A percentile compares a stretch with the other conserved stretches of the same genome.
Evolutionary conservation across 92 coral and sea anemone genomes (phyloP).

Genomic region (Porites cylindrica): DNA sequence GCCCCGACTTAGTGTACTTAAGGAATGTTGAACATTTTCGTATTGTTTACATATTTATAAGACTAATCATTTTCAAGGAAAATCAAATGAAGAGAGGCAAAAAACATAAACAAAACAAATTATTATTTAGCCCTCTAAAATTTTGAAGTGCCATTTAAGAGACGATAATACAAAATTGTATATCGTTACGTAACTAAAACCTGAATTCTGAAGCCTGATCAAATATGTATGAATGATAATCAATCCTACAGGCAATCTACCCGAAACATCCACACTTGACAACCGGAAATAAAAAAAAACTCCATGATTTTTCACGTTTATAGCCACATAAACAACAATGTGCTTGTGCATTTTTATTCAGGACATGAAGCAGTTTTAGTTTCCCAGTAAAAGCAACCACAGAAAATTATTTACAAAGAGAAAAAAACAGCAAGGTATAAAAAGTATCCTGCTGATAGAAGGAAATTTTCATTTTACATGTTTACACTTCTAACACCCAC

Average conservation of each 20-base stretch:
- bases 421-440: neutral
- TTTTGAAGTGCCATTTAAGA: neutral
- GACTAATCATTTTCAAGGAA: no score
- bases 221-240: conserved; percentile 32
- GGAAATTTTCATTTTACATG: conserved; percentile 38
- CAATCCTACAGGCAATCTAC: conserved; percentile 5
- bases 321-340: neutral
- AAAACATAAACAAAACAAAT: no score
- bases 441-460: conserved; percentile 28
- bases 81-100: no score
- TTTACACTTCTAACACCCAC: conserved; percentile 1
- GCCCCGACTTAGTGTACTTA: neutral
- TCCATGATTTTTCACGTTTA: neutral
- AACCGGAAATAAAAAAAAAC: conserved; percentile 1
- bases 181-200: neutral
- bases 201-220: neutral
- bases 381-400: conserved; percentile 4
- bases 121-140: no score
- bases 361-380: neutral
- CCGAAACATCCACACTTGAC: neutral
- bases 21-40: no score
- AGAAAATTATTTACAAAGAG: neutral
- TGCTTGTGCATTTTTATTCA: neutral
- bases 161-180: neutral
- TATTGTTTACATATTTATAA: neutral